Evolutionary conservation across 2,888 invertebrate species (phyloP).

Genomic region (Anodontia alba): DNA sequence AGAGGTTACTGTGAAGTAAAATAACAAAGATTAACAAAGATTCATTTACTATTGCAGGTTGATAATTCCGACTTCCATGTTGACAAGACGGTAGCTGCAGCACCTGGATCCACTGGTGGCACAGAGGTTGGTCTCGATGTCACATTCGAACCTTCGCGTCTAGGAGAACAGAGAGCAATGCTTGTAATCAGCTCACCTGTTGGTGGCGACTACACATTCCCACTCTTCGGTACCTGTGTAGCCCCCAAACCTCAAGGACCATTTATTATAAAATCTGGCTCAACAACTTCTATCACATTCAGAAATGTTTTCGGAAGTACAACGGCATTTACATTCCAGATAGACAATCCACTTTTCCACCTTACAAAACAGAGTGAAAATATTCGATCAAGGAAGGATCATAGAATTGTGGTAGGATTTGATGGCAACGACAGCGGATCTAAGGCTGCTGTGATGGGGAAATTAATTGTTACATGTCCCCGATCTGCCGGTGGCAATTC

Average conservation of each 20-base stretch:
- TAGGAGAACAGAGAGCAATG: slow-evolving; percentile 82
- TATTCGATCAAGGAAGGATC: slow-evolving; percentile 84
- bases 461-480: slow-evolving; percentile 83
- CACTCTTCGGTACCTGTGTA: slow-evolving; percentile 85
- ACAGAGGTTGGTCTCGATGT: slow-evolving; percentile 84
- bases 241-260: slow-evolving; percentile 87
- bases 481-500: slow-evolving; percentile 82
- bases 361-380: slow-evolving; percentile 84
- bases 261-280: slow-evolving; percentile 84
- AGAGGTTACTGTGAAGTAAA: too few species aligned
- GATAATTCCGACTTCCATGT: slow-evolving; percentile 84
- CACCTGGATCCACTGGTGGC: slow-evolving; percentile 83
- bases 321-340: slow-evolving; percentile 84
- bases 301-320: slow-evolving; percentile 85
- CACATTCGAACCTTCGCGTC: slow-evolving; percentile 84
- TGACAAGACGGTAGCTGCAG: slow-evolving; percentile 84
- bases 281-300: slow-evolving; percentile 85
- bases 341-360: slow-evolving; percentile 85
- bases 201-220: slow-evolving; percentile 85
- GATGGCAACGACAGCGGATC: slow-evolving; percentile 83
- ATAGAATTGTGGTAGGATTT: slow-evolving; percentile 84
- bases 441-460: slow-evolving; percentile 84
- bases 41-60: slow-evolving; percentile 70
- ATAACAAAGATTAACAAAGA: too few species aligned
- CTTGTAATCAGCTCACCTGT: slow-evolving; percentile 80